Evolutionary conservation across 1,140 invertebrate genomes (phyloP).

Genomic region (Formica selysi): DNA sequence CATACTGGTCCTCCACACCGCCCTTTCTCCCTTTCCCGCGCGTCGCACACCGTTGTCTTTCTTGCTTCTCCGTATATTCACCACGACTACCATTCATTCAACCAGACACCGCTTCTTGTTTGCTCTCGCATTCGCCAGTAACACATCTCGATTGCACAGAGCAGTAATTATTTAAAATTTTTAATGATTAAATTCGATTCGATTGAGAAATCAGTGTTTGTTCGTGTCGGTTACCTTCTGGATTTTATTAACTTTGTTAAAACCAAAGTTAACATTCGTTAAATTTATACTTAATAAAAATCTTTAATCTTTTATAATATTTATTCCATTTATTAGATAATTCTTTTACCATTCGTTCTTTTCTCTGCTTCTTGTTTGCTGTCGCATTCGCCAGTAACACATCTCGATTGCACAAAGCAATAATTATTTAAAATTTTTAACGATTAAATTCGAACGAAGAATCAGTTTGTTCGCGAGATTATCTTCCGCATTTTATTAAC

Average conservation of each 20-base stretch:
- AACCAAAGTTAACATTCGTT: not conserved
- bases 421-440: not conserved
- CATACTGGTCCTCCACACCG: slow-evolving; percentile 50
- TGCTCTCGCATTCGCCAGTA: slow-evolving; percentile 38
- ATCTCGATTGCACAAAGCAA: too few relatives aligned
- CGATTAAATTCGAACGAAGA: not conserved
- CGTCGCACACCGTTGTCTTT: slow-evolving; percentile 38
- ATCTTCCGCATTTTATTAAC: not conserved
- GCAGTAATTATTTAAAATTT: slow-evolving; percentile 25
- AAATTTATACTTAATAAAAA: not conserved
- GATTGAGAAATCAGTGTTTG: too few relatives aligned
- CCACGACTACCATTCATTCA: slow-evolving; percentile 57
- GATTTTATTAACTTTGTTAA: not conserved
- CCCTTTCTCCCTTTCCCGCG: slow-evolving; percentile 50
- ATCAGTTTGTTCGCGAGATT: not conserved
- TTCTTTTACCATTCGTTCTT: not conserved
- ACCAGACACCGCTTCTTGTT: slow-evolving; percentile 44
- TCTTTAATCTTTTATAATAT: slow-evolving; percentile 8
- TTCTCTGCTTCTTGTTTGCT: too few relatives aligned
- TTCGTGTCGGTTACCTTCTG: not conserved
- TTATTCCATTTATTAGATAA: not conserved
- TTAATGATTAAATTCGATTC: not conserved
- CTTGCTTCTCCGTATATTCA: slow-evolving; percentile 52
- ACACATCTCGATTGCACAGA: slow-evolving; percentile 34
- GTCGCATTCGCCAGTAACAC: too few relatives aligned